Percentiles rank a stretch among this genome's conserved stretches.
Conservation (phyloP, 1,140 invertebrate species). For the Luehdorfia chinensis region DNA sequence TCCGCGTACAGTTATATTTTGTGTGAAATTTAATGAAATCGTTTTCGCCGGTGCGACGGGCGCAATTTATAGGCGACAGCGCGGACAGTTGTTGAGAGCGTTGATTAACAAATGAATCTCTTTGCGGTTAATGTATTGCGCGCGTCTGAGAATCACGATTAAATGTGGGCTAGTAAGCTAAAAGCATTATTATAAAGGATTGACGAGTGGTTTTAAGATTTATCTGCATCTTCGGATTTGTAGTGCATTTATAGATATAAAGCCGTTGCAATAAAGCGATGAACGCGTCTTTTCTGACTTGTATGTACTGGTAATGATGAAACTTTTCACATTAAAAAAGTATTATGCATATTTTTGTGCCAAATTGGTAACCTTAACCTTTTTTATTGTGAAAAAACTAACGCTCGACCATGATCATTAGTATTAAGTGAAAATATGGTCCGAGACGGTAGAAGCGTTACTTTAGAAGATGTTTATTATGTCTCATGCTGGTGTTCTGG, state of each 20-base stretch:
- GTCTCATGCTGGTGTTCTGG: no score
- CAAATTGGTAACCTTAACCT: no score
- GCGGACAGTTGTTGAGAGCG: conserved; percentile 13
- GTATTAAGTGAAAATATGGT: no score
- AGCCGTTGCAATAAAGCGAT: no score
- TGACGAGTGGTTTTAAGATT: conserved; percentile 11
- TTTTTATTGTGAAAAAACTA: no score
- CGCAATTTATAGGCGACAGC: conserved; percentile 22
- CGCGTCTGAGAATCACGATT: background rate
- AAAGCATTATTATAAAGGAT: conserved; percentile 9
- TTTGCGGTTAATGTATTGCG: conserved; percentile 2
- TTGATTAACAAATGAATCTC: conserved; percentile 5
- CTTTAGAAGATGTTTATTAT: no score
- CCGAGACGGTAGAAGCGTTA: no score
- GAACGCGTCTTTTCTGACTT: no score
- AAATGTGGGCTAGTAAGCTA: conserved; percentile 12
- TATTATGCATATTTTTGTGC: no score
- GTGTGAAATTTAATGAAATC: conserved; percentile 28
- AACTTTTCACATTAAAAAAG: no score
- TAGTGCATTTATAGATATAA: background rate
- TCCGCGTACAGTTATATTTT: conserved; percentile 21
- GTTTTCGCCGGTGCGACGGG: conserved; percentile 19
- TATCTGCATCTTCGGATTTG: background rate
- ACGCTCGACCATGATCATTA: no score
- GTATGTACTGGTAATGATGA: no score